Evolutionary conservation across 2,888 invertebrate genomes (phyloP).

Genomic region (Ceriagrion tenellum): DNA sequence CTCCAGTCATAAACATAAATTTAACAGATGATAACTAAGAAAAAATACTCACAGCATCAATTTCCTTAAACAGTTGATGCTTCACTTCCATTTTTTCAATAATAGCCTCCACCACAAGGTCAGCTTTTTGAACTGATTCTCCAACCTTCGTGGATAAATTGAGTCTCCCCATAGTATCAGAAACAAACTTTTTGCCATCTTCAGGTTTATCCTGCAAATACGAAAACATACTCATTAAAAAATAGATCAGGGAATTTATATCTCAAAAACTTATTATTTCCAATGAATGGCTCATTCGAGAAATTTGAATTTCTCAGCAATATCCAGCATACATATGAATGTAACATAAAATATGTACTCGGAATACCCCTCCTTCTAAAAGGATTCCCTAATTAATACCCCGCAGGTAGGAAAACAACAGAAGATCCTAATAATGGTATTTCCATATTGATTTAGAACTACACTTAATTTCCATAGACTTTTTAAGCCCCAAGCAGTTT

Average conservation of each 20-base stretch:
- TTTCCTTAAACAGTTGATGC: slow-evolving; percentile 86
- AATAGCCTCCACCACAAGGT: slow-evolving; percentile 92
- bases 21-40: not conserved
- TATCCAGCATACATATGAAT: too few species aligned
- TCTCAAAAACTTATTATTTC: not conserved
- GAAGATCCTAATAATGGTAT: too few species aligned
- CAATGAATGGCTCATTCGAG: not conserved
- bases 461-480: not conserved
- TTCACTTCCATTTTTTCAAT: slow-evolving; percentile 90
- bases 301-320: not conserved
- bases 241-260: not conserved
- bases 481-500: slow-evolving; percentile 51
- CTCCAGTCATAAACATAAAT: too few species aligned
- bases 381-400: too few species aligned
- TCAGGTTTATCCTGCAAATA: slow-evolving; percentile 80
- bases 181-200: slow-evolving; percentile 85
- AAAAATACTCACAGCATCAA: slow-evolving; percentile 82
- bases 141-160: slow-evolving; percentile 82
- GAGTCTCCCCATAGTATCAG: slow-evolving; percentile 82
- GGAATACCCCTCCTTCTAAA: too few species aligned
- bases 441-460: not conserved
- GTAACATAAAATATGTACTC: too few species aligned
- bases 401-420: too few species aligned
- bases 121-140: slow-evolving; percentile 83
- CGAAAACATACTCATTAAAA: slow-evolving; percentile 17